Percentiles rank a stretch among this genome's conserved stretches.
Evolutionary conservation across 2,797 vertebrate genomes (phyloP).

Genomic region (Epinephelus awoara): DNA sequence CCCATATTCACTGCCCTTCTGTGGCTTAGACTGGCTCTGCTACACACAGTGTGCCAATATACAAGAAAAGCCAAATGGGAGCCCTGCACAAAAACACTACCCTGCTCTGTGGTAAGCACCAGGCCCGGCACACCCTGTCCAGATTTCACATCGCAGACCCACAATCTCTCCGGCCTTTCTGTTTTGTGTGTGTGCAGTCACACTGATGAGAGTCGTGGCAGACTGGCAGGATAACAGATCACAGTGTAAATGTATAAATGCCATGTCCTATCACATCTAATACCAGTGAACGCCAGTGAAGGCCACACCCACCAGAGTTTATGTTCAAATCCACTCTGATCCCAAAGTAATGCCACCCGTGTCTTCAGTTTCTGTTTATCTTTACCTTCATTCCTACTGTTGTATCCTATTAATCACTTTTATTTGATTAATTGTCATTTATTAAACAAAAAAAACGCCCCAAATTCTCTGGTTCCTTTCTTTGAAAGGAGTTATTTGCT

Average conservation of each 20-base stretch:
- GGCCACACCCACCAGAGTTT: conserved; percentile 18
- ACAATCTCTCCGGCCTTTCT: conserved; percentile 48
- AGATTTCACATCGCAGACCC: conserved; percentile 55
- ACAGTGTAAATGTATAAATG: conserved; percentile 39
- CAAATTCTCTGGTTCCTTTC: neutral
- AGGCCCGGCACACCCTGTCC: conserved; percentile 74
- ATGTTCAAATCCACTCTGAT: conserved; percentile 37
- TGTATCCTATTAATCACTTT: neutral
- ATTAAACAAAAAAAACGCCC: neutral
- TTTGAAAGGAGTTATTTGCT: neutral
- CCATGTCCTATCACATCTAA: conserved; percentile 38
- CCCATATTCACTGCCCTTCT: conserved; percentile 66
- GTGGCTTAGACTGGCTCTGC: conserved; percentile 71
- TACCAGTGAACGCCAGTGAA: neutral
- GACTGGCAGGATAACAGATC: conserved; percentile 38
- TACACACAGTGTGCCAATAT: conserved; percentile 60
- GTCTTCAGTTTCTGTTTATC: neutral
- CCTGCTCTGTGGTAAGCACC: conserved; percentile 74
- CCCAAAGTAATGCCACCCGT: neutral
- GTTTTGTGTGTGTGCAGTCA: conserved; percentile 20
- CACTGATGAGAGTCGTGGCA: conserved; percentile 33
- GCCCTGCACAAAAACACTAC: conserved; percentile 74
- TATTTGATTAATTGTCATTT: neutral
- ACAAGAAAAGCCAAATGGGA: conserved; percentile 62
- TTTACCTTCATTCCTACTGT: neutral